Base-by-base conservation (phyloP, 2,113 vertebrate species). In the Oryzias celebensis region DNA sequence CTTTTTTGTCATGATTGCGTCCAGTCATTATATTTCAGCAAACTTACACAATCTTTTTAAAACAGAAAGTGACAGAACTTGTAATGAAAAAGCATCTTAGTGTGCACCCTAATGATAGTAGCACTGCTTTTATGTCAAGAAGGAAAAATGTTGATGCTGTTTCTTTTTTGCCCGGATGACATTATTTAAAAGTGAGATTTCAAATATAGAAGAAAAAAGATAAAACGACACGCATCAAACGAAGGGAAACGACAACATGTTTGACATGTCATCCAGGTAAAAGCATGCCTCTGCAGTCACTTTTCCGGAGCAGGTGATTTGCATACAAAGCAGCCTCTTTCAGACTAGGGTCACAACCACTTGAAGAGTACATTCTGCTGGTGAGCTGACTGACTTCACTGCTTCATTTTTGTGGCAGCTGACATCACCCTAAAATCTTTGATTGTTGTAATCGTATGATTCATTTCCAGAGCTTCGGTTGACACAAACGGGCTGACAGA, bases 111-210 rank as follows among this genome's bases (percentile, higher is more conserved):
- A 73, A 85, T 83, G 76, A 62, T 7, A 7, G 60, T 73, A 75
- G 70, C 45, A 44, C 10, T 16, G 62, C 87, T 89, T 90, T 90
- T 85, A 89, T 90, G 83, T 87, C 64, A 15, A 62, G 51, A 50
- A 78, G 81, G 68, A 63, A 60, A 60, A 68, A 69, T 77, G 75
- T 82, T 86, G 77, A 60, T 68, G 78, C 71, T 68, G 45, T 65
- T 64, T 54, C 14, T 55, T 83, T 76, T 8, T 82, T 78, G 75
- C 58, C 78, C 81, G 58, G 70, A 83, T 17, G 51, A 59, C 78
- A 15, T n/a, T 18, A 45, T 73, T 56, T 45, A 22, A 81, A 72
- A 60, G 67, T 10, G 24, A 75, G 74, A 76, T 65, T 61, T 74
- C 57, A 48, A 65, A 69, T 77, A 44, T n/a, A 46, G 28, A n/a